Conservation (phyloP, 2,113 vertebrate genomes). For the Ginglymostoma cirratum region DNA sequence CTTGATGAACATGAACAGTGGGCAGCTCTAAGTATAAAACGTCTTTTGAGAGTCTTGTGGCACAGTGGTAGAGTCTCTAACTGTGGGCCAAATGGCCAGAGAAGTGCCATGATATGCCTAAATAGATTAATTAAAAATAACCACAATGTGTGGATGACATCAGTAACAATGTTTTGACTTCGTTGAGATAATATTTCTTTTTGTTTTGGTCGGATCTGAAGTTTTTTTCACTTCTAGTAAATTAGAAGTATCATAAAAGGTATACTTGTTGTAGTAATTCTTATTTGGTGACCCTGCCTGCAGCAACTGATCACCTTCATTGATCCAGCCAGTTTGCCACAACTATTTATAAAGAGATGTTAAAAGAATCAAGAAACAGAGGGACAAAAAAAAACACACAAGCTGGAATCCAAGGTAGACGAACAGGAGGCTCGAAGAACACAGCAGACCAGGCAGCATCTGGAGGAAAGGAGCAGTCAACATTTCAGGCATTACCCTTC, state of each 20-base stretch:
- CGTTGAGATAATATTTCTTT: neutral
- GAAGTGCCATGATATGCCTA: too few relatives aligned
- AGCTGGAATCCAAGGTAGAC: too few relatives aligned
- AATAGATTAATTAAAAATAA: too few relatives aligned
- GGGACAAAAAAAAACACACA: too few relatives aligned
- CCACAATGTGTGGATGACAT: neutral
- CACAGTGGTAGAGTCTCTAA: too few relatives aligned
- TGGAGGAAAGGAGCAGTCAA: too few relatives aligned
- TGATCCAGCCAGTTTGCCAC: neutral
- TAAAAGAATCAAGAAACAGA: too few relatives aligned
- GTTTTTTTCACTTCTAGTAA: neutral
- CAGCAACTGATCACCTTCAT: neutral
- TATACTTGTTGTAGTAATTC: neutral
- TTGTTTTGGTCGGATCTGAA: neutral
- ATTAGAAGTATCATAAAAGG: neutral
- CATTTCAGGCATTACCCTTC: too few relatives aligned
- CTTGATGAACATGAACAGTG: neutral
- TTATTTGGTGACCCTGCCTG: neutral
- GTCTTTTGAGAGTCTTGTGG: neutral
- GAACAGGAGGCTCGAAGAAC: too few relatives aligned
- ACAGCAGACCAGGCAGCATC: too few relatives aligned
- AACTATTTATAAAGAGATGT: neutral
- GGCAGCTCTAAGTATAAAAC: neutral
- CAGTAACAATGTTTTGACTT: neutral
- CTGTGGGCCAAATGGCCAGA: too few relatives aligned